Evolutionary conservation across 2,797 vertebrate genomes (phyloP).

Genomic region (Morus bassanus): DNA sequence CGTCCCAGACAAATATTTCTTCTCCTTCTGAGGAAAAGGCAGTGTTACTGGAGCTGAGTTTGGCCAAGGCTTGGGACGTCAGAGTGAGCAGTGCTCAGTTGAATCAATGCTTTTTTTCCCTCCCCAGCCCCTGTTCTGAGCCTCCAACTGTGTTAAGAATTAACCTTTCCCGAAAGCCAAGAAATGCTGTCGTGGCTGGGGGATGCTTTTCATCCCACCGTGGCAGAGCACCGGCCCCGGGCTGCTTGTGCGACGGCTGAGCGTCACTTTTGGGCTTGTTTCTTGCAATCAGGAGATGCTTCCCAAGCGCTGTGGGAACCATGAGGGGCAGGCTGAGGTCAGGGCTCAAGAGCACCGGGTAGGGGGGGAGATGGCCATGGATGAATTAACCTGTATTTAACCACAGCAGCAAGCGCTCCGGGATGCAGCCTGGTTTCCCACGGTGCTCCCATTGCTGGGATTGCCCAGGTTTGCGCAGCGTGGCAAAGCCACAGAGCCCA

Average conservation of each 20-base stretch:
- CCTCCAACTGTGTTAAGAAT: background rate
- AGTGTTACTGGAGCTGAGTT: rapidly evolving
- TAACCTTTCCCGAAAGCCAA: background rate
- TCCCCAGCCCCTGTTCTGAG: background rate
- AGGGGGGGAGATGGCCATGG: rapidly evolving
- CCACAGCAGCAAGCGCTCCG: no score
- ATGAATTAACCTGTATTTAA: no score
- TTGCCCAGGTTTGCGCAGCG: background rate
- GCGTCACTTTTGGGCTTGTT: background rate
- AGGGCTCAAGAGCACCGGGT: rapidly evolving
- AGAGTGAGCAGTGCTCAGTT: background rate
- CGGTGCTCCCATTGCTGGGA: background rate
- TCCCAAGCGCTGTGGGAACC: background rate
- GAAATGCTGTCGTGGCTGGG: rapidly evolving
- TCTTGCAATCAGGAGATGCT: background rate
- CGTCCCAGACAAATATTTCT: background rate
- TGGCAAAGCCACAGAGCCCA: background rate
- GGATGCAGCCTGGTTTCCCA: background rate
- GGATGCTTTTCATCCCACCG: background rate
- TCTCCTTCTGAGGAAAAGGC: background rate
- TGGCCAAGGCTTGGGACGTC: background rate
- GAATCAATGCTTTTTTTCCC: background rate
- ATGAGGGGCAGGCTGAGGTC: background rate
- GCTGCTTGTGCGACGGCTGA: background rate
- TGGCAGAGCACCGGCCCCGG: background rate